A percentile compares a stretch with the other conserved stretches of the same genome.
Evolutionary conservation across 2,888 invertebrate species (phyloP).

Genomic region (Arctia plantaginis): DNA sequence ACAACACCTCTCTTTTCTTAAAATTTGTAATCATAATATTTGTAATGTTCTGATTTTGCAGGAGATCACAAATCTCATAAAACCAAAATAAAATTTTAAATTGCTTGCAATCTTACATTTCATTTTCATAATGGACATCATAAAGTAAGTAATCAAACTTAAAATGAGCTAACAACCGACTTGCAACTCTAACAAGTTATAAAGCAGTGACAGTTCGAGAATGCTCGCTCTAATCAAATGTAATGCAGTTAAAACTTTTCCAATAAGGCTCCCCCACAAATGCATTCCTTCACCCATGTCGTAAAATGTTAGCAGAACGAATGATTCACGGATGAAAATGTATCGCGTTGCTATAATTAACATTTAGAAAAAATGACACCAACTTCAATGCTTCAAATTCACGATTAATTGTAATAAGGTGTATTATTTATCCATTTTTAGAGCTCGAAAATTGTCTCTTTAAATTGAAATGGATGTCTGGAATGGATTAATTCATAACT

Average conservation of each 20-base stretch:
- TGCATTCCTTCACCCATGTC: constrained; percentile 62
- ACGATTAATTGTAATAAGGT: too few species aligned
- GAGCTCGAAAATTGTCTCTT: neutral
- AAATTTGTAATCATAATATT: neutral
- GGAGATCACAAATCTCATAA: neutral
- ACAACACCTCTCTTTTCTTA: neutral
- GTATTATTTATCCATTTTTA: neutral
- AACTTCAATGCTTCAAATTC: neutral
- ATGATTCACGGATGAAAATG: constrained; percentile 48
- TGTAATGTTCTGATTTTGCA: neutral
- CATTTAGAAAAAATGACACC: neutral
- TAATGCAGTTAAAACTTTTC: constrained; percentile 85
- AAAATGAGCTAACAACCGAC: constrained; percentile 69
- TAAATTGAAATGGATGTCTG: neutral
- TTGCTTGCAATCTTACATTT: constrained; percentile 13
- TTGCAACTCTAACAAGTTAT: constrained; percentile 59
- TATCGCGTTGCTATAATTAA: constrained; percentile 3
- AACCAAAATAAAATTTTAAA: constrained; percentile 1
- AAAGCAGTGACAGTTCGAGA: constrained; percentile 57
- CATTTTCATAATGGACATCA: constrained; percentile 16
- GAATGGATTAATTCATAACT: neutral
- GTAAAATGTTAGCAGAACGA: constrained; percentile 46
- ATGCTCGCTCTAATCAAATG: constrained; percentile 74
- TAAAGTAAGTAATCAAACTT: constrained; percentile 42
- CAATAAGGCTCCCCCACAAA: constrained; percentile 79